Conservation (phyloP, 2,888 invertebrate genomes). For the Phlogophora meticulosa region DNA sequence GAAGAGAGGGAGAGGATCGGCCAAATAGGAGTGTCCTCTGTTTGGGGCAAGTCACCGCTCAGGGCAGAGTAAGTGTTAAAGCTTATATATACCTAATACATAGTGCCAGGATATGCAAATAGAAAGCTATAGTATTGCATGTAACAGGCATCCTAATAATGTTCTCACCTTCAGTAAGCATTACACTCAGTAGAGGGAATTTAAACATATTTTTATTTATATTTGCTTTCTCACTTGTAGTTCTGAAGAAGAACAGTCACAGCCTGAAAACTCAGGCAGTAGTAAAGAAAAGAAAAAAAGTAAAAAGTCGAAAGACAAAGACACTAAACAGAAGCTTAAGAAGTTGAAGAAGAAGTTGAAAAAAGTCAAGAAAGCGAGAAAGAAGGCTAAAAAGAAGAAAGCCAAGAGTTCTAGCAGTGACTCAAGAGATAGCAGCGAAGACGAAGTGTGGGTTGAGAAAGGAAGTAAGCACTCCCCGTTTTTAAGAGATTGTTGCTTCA, state of each 20-base stretch:
- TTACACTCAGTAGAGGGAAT: background rate
- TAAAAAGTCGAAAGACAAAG: slow-evolving; percentile 85
- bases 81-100: background rate
- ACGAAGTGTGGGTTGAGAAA: slow-evolving; percentile 94
- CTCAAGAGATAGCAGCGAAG: slow-evolving; percentile 80
- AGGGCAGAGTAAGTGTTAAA: slow-evolving; percentile 90
- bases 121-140: background rate
- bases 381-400: slow-evolving; percentile 89
- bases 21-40: slow-evolving; percentile 92
- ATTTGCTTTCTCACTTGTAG: slow-evolving; percentile 66
- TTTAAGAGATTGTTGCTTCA: too few species aligned
- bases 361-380: slow-evolving; percentile 89
- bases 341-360: slow-evolving; percentile 89
- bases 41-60: slow-evolving; percentile 95
- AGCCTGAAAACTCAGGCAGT: slow-evolving; percentile 77
- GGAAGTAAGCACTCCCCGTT: too few species aligned
- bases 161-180: background rate
- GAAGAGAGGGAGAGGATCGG: slow-evolving; percentile 95
- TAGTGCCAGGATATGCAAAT: background rate
- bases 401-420: slow-evolving; percentile 82
- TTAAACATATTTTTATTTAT: background rate
- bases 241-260: slow-evolving; percentile 86
- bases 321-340: slow-evolving; percentile 91
- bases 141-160: background rate
- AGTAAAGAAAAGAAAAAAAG: slow-evolving; percentile 87